These are phyloP conservation scores for Taenioides sp. DNA, from an alignment of 2,797 vertebrate species.

Conservation along the genomic window DNA sequence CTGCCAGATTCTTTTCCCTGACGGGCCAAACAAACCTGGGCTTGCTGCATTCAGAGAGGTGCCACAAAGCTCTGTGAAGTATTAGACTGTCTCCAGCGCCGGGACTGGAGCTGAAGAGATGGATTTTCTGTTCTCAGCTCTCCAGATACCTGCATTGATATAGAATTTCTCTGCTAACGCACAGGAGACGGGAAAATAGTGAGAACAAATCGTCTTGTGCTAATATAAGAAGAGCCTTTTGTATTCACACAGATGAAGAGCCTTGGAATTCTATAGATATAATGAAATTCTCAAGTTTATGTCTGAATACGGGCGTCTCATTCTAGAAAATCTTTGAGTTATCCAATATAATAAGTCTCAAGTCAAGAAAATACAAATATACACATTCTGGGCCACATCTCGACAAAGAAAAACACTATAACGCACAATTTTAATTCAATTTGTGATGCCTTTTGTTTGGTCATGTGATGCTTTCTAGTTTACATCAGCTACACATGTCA, in stretches of 20 bases:
- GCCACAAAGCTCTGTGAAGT: slow-evolving; percentile 41
- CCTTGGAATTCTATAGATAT: background rate
- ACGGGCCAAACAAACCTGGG: slow-evolving; percentile 34
- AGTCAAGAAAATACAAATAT: background rate
- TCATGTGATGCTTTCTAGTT: background rate
- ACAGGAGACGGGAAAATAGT: background rate
- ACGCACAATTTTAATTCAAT: background rate
- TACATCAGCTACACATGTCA: too few species aligned
- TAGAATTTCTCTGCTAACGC: background rate
- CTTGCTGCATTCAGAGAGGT: slow-evolving; percentile 35
- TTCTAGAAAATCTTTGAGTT: too few species aligned
- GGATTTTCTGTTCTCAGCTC: slow-evolving; percentile 22
- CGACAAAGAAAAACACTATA: background rate
- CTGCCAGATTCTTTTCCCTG: slow-evolving; percentile 36
- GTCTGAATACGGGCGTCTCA: too few species aligned
- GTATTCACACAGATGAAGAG: background rate
- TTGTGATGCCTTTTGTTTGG: background rate
- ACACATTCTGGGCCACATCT: background rate
- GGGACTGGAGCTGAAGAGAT: slow-evolving; percentile 31
- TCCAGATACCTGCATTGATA: slow-evolving; percentile 2
- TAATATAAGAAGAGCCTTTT: background rate
- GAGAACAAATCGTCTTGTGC: background rate
- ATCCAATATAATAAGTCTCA: background rate
- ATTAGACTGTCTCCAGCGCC: slow-evolving; percentile 28
- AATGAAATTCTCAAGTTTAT: background rate